Percentiles rank a stretch among this genome's conserved stretches.
phyloP scores from a whole-genome alignment of 2,797 vertebrate species.

The Oreonectes daqikongensis region DNA sequence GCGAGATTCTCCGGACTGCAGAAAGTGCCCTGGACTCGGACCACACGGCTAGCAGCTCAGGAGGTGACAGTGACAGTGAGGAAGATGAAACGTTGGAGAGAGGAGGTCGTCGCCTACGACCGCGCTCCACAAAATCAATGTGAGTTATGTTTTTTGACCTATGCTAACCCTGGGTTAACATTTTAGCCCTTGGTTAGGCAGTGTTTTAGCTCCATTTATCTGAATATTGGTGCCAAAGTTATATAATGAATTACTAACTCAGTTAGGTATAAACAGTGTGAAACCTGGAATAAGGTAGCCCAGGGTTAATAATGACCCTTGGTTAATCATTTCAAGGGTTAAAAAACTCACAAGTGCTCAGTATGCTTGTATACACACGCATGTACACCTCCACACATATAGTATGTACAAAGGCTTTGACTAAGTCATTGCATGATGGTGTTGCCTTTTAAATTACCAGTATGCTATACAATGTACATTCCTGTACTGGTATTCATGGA shows the following conservation, averaged over 20 bases:
- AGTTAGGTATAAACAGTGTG: neutral
- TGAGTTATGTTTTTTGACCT: conserved; percentile 45
- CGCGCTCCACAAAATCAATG: conserved; percentile 35
- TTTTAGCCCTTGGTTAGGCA: neutral
- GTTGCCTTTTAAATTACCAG: neutral
- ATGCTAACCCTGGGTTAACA: neutral
- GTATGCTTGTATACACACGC: neutral
- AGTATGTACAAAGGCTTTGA: neutral
- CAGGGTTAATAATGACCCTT: neutral
- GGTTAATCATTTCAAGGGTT: neutral
- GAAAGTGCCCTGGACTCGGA: conserved; percentile 70
- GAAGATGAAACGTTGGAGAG: conserved; percentile 2
- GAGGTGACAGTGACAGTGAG: conserved; percentile 57
- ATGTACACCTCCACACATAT: conserved; percentile 1
- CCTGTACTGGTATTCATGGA: conserved; percentile 7
- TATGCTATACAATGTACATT: neutral
- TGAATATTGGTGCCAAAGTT: neutral
- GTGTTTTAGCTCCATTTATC: neutral
- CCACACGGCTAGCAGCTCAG: conserved; percentile 67
- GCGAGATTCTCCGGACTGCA: conserved; percentile 62
- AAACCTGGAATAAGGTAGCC: neutral
- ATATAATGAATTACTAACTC: neutral
- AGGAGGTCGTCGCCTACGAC: conserved; percentile 6
- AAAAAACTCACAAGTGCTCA: neutral
- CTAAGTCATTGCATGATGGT: conserved; percentile 12